These are phyloP conservation scores for Pardalotus punctatus DNA, from an alignment of 2,113 vertebrate genomes.

Conservation along the genomic window DNA sequence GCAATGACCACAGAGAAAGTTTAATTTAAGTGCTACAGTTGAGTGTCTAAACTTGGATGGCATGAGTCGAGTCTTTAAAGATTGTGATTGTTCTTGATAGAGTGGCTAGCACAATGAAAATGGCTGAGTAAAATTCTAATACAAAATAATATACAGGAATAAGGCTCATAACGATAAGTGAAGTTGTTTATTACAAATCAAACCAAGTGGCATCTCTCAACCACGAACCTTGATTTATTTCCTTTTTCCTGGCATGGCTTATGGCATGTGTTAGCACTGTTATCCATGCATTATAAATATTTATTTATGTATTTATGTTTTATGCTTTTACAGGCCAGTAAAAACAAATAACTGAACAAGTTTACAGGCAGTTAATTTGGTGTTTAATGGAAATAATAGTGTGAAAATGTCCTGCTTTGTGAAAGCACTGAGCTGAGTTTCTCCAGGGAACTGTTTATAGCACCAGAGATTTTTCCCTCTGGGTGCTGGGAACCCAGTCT, in stretches of 20 bases:
- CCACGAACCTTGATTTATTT: neutral
- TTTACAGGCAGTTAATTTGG: conserved; percentile 63
- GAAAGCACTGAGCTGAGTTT: neutral
- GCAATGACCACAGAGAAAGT: neutral
- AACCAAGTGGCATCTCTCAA: neutral
- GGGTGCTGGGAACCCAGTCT: neutral
- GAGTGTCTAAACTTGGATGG: neutral
- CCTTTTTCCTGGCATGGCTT: neutral
- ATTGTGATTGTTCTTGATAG: neutral
- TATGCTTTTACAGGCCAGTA: conserved; percentile 60
- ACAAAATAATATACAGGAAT: neutral
- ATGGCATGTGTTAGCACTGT: neutral
- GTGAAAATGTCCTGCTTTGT: conserved; percentile 27
- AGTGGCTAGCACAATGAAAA: neutral
- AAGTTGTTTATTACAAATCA: conserved; percentile 34
- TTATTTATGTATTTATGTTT: conserved; percentile 68
- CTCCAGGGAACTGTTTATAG: conserved; percentile 2
- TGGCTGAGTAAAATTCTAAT: neutral
- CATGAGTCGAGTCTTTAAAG: neutral
- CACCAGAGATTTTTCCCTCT: neutral
- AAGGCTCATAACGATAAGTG: neutral
- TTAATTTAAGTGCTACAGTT: neutral
- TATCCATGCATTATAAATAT: conserved; percentile 67
- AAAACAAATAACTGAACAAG: conserved; percentile 62
- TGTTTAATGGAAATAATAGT: conserved; percentile 57